Conservation (phyloP, 2,797 vertebrate species). For the Anguilla anguilla region DNA sequence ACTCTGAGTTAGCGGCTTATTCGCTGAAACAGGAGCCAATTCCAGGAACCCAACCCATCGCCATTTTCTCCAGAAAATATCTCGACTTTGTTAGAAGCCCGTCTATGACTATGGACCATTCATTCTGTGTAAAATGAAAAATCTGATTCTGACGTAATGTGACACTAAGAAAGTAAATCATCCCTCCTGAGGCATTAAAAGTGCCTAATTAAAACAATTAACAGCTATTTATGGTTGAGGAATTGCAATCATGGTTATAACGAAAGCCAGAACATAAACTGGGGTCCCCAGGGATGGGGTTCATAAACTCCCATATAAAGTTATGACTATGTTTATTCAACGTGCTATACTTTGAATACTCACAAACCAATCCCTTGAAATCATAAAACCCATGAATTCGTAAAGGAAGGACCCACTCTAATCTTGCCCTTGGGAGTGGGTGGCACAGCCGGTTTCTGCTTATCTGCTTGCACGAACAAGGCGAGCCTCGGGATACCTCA, state of each 20-base stretch:
- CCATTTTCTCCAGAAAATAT: too few relatives aligned
- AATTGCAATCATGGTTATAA: neutral
- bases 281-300: neutral
- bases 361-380: neutral
- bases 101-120: too few relatives aligned
- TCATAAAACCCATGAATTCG: neutral
- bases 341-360: too few relatives aligned
- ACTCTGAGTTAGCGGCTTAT: too few relatives aligned
- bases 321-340: too few relatives aligned
- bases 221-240: neutral
- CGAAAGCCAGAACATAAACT: neutral
- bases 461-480: constrained; percentile 67
- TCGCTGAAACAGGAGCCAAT: too few relatives aligned
- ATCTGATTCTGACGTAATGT: neutral
- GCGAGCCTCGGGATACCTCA: constrained; percentile 74
- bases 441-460: constrained; percentile 75
- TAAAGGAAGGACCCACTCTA: constrained; percentile 75
- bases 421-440: constrained; percentile 83
- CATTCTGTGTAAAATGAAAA: too few relatives aligned
- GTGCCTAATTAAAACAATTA: neutral
- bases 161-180: neutral
- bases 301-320: neutral
- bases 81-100: too few relatives aligned
- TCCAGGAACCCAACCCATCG: too few relatives aligned
- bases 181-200: neutral